Conservation (phyloP, 2,888 invertebrate species). For the Leucoptera coffeella region DNA sequence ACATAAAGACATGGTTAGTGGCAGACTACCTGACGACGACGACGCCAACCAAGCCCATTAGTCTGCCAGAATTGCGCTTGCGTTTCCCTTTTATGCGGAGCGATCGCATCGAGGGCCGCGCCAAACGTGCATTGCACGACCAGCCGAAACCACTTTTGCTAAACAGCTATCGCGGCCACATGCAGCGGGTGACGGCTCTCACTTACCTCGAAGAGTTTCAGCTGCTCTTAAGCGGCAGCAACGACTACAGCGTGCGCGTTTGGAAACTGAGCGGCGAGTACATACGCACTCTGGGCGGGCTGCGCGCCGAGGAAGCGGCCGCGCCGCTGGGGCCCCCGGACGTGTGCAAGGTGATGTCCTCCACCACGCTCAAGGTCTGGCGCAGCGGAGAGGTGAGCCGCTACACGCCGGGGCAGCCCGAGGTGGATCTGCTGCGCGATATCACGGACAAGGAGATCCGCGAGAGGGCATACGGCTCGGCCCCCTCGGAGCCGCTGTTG, state of each 20-base stretch:
- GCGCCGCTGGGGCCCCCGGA: constrained; percentile 64
- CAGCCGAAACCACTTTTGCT: constrained; percentile 61
- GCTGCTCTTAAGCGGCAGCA: constrained; percentile 63
- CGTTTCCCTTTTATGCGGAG: constrained; percentile 69
- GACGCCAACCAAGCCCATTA: constrained; percentile 29
- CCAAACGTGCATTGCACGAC: constrained; percentile 56
- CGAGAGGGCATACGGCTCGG: constrained; percentile 44
- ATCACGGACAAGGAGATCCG: constrained; percentile 31
- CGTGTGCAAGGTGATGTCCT: constrained; percentile 66
- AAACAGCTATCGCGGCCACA: constrained; percentile 66
- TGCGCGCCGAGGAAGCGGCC: constrained; percentile 54
- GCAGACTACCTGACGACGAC: constrained; percentile 52
- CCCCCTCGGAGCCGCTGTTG: constrained; percentile 50
- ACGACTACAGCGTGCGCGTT: constrained; percentile 66
- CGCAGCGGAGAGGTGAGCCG: constrained; percentile 40
- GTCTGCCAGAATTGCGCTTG: constrained; percentile 57
- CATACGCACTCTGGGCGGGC: constrained; percentile 70
- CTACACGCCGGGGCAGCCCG: constrained; percentile 42
- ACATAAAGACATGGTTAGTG: constrained; percentile 75
- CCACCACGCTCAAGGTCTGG: constrained; percentile 68
- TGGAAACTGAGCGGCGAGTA: constrained; percentile 69
- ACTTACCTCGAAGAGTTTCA: constrained; percentile 60
- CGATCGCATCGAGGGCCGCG: constrained; percentile 60
- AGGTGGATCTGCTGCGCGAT: constrained; percentile 26
- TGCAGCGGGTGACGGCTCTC: constrained; percentile 60